phyloP scores from a whole-genome alignment of 2,113 vertebrate species.

The Mesocricetus auratus region DNA sequence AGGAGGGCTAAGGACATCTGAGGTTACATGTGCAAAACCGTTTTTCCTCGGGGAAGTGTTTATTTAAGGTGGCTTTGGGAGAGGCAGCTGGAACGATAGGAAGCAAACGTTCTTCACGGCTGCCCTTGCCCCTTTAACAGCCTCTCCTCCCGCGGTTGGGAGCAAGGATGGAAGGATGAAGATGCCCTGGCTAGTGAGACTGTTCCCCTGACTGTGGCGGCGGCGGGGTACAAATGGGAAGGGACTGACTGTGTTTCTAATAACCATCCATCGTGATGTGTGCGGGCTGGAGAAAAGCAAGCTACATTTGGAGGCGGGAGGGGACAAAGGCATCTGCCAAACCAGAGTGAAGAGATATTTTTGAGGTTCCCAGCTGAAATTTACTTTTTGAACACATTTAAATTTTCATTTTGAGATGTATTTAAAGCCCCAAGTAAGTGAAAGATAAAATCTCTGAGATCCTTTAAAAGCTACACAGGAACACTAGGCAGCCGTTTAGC shows the following conservation, averaged over 20 bases:
- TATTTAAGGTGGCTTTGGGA: not conserved
- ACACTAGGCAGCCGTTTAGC: not conserved
- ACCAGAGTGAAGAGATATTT: not conserved
- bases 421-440: not conserved
- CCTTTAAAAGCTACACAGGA: not conserved
- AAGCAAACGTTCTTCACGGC: not conserved
- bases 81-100: not conserved
- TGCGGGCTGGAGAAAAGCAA: not conserved
- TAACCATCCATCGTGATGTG: not conserved
- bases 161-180: not conserved
- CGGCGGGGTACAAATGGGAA: not conserved
- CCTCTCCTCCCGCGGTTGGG: not conserved
- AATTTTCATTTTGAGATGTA: not conserved
- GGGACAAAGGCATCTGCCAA: not conserved
- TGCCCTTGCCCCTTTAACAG: not conserved
- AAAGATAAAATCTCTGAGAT: not conserved
- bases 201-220: not conserved
- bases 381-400: slow-evolving; percentile 19
- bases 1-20: not conserved
- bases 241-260: not conserved
- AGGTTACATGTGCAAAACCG: slow-evolving; percentile 11
- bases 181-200: not conserved
- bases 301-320: not conserved
- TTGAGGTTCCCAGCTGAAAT: not conserved
- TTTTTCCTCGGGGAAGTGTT: not conserved